These are phyloP conservation scores for Atrichornis clamosus DNA, from an alignment of 2,113 vertebrate genomes.

Conservation along the genomic window DNA sequence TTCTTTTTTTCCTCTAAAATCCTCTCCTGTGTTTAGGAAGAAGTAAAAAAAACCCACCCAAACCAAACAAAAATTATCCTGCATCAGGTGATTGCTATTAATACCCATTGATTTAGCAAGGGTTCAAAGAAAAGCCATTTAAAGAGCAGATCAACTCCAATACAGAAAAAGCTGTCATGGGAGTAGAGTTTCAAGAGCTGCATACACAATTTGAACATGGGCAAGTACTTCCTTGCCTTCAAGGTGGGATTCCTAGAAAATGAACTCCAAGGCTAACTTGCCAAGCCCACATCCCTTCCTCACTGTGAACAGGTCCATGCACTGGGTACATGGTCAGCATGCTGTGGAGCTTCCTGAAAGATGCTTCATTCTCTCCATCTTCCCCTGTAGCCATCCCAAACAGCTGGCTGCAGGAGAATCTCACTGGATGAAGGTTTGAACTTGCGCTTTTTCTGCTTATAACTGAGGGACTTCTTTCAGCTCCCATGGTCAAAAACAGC, in stretches of 20 bases:
- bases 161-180: not conserved
- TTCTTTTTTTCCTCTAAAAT: not conserved
- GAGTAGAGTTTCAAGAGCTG: not conserved
- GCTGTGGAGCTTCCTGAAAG: not conserved
- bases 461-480: not conserved
- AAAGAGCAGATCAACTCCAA: conserved; percentile 2
- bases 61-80: not conserved
- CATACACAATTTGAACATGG: not conserved
- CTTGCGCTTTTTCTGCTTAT: not conserved
- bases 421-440: not conserved
- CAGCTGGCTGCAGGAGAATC: not conserved
- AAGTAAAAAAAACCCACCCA: not conserved
- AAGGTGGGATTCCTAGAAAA: not conserved
- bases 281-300: not conserved
- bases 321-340: not conserved
- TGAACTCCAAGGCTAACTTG: not conserved
- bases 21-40: not conserved
- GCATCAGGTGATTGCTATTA: not conserved
- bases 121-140: conserved; percentile 27
- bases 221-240: not conserved
- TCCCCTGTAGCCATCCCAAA: not conserved
- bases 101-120: not conserved
- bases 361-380: not conserved
- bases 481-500: not conserved
- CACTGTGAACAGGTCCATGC: not conserved